Conservation (phyloP, 1,140 invertebrate species). For the Tyrophagus putrescentiae region DNA sequence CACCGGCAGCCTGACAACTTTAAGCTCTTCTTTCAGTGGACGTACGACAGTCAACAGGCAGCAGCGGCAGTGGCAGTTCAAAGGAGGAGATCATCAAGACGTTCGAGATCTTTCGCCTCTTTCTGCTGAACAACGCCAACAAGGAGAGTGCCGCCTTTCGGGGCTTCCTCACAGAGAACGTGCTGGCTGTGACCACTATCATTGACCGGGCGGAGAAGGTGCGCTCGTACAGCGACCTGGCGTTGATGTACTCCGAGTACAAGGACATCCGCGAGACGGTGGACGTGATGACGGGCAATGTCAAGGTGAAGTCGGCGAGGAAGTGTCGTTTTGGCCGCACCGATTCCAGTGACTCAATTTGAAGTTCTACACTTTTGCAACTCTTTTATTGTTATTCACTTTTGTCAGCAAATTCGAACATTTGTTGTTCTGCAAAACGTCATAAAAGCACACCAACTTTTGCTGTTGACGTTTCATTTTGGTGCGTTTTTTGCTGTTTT, state of each 20-base stretch:
- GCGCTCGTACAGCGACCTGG: slow-evolving; percentile 3
- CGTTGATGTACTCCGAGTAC: neutral
- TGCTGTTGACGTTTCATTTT: too few species aligned
- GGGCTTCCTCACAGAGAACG: neutral
- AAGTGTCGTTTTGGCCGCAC: neutral
- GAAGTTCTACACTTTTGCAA: too few species aligned
- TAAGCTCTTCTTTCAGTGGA: neutral
- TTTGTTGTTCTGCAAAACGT: too few species aligned
- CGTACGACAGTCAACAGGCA: too few species aligned
- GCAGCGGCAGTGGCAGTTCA: too few species aligned
- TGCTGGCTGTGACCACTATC: neutral
- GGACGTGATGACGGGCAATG: neutral
- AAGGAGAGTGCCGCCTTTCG: neutral
- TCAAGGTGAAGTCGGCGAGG: neutral
- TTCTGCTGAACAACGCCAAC: neutral
- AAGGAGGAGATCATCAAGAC: neutral
- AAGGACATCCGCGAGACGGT: neutral
- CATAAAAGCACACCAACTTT: too few species aligned
- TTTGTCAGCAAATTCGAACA: too few species aligned
- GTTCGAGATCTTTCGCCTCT: slow-evolving; percentile 1
- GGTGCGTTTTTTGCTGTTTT: too few species aligned
- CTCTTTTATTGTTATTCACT: too few species aligned
- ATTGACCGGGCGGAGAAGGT: neutral
- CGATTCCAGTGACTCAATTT: neutral
- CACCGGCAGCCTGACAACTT: slow-evolving; percentile 9